These are phyloP conservation scores for Drosophila miranda DNA, from an alignment of 1,140 invertebrate genomes.

Conservation along the genomic window DNA sequence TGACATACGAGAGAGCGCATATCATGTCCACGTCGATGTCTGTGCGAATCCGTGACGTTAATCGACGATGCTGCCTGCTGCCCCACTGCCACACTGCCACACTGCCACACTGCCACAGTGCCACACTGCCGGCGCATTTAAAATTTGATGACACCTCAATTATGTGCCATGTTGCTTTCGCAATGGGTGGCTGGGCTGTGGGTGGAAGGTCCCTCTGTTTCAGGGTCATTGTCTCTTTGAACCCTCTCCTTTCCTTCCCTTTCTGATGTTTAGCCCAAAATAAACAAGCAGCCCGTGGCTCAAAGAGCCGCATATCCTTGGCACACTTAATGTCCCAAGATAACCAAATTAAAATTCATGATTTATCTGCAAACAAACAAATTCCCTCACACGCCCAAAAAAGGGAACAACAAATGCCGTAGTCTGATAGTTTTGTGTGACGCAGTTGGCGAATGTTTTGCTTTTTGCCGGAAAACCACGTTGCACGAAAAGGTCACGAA, in stretches of 20 bases:
- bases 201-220: background rate
- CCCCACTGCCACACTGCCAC: background rate
- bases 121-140: conserved; percentile 19
- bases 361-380: conserved; percentile 40
- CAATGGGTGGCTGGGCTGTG: background rate
- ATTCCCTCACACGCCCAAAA: conserved; percentile 10
- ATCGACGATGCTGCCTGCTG: conserved; percentile 39
- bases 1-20: conserved; percentile 51
- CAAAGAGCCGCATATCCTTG: conserved; percentile 23
- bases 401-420: background rate
- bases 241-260: conserved; percentile 12
- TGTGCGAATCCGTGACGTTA: conserved; percentile 56
- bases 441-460: conserved; percentile 26
- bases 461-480: conserved; percentile 10
- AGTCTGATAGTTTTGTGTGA: conserved; percentile 16
- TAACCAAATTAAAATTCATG: conserved; percentile 50
- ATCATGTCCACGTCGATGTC: conserved; percentile 14
- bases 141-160: conserved; percentile 46
- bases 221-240: conserved; percentile 44
- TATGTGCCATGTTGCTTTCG: conserved; percentile 27
- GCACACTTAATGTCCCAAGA: conserved; percentile 26
- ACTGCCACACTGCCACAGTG: background rate
- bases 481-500: conserved; percentile 8
- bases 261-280: conserved; percentile 2
- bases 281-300: conserved; percentile 6